These are phyloP conservation scores for Sander vitreus DNA, from an alignment of 2,113 vertebrate species.

Conservation along the genomic window DNA sequence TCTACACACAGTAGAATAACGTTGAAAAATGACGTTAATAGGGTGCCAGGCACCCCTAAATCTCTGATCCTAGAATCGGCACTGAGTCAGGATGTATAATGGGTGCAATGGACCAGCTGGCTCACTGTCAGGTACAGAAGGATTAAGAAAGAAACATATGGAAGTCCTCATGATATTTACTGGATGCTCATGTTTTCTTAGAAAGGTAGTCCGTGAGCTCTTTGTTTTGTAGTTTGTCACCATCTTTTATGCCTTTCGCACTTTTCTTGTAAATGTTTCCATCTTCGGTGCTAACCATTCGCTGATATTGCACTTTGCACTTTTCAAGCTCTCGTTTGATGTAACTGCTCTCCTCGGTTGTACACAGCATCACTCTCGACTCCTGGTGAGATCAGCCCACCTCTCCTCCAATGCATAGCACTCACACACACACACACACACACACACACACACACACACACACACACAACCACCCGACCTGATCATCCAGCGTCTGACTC, in stretches of 20 bases:
- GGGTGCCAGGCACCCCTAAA: not conserved
- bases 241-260: not conserved
- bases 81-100: too few relatives aligned
- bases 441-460: too few relatives aligned
- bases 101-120: too few relatives aligned
- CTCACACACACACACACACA: constrained; percentile 9
- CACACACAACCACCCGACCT: not conserved
- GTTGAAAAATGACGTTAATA: too few relatives aligned
- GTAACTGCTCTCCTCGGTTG: constrained; percentile 13
- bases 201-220: not conserved
- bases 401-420: constrained; percentile 7
- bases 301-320: not conserved
- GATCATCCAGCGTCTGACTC: constrained; percentile 52
- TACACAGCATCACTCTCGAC: constrained; percentile 13
- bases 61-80: not conserved
- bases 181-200: not conserved
- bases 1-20: too few relatives aligned
- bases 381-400: constrained; percentile 35
- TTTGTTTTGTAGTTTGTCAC: constrained; percentile 3
- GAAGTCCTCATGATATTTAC: not conserved
- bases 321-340: constrained; percentile 11
- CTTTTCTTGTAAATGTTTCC: not conserved
- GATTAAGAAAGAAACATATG: not conserved
- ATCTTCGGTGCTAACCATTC: not conserved
- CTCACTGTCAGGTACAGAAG: not conserved